Conservation (phyloP, 2,888 invertebrate species). For the Drosophila nr. perissopoda region DNA sequence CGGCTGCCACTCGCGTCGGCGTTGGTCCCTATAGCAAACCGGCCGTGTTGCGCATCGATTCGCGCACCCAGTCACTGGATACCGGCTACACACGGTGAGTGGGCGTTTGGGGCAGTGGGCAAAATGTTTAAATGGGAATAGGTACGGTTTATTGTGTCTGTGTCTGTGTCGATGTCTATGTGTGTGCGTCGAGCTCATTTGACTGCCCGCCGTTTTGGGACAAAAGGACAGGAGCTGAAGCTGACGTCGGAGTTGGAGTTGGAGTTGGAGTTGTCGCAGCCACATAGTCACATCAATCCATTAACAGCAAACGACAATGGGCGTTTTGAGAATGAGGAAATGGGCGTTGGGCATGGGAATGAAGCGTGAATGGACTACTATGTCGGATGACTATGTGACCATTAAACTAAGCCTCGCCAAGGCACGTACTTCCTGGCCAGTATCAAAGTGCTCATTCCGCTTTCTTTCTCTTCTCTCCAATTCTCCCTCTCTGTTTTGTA, state of each 20-base stretch:
- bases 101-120: neutral
- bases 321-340: conserved; percentile 17
- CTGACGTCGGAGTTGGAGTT: conserved; percentile 9
- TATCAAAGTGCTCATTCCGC: conserved; percentile 58
- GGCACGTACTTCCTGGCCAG: conserved; percentile 64
- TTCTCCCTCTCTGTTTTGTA: conserved; percentile 10
- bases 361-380: conserved; percentile 26
- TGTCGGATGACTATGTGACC: conserved; percentile 35
- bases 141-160: conserved; percentile 49
- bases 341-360: conserved; percentile 1
- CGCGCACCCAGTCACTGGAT: conserved; percentile 86
- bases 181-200: conserved; percentile 62
- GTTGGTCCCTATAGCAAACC: conserved; percentile 92
- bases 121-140: conserved; percentile 1
- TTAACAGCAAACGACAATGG: conserved; percentile 80
- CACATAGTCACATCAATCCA: conserved; percentile 75
- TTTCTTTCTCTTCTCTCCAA: conserved; percentile 13
- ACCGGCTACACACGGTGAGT: conserved; percentile 83
- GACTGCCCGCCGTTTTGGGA: conserved; percentile 61
- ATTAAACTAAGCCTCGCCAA: conserved; percentile 73
- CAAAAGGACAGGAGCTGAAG: conserved; percentile 38
- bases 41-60: conserved; percentile 87
- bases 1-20: conserved; percentile 93
- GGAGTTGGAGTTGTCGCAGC: conserved; percentile 6
- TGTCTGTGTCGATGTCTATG: neutral